Percentiles rank a stretch among this genome's conserved stretches.
These are phyloP conservation scores for Lophius americanus DNA, from an alignment of 2,797 vertebrate species.

Conservation along the genomic window DNA sequence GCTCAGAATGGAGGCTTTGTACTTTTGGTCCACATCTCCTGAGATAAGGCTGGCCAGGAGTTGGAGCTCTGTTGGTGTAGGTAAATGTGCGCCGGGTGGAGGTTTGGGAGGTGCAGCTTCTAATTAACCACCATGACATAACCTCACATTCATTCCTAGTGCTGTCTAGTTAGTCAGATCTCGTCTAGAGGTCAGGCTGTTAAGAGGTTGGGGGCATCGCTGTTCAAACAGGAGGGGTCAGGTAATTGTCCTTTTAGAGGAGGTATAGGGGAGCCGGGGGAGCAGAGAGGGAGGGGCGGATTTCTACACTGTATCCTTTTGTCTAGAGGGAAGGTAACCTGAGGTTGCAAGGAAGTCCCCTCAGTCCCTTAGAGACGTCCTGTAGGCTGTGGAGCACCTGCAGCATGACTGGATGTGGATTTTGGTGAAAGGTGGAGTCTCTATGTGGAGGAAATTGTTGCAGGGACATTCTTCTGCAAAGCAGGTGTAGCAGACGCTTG, in stretches of 20 bases:
- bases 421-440: slow-evolving; percentile 35
- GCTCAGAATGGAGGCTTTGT: slow-evolving; percentile 76
- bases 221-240: slow-evolving; percentile 41
- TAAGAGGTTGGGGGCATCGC: slow-evolving; percentile 30
- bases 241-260: slow-evolving; percentile 58
- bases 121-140: slow-evolving; percentile 3
- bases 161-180: slow-evolving; percentile 8
- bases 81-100: slow-evolving; percentile 54
- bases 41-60: slow-evolving; percentile 63
- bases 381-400: slow-evolving; percentile 66
- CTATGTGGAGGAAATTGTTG: slow-evolving; percentile 32
- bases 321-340: slow-evolving; percentile 69
- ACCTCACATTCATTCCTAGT: slow-evolving; percentile 3
- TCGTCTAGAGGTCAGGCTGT: slow-evolving; percentile 11
- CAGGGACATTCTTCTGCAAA: slow-evolving; percentile 16
- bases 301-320: slow-evolving; percentile 74
- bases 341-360: slow-evolving; percentile 71
- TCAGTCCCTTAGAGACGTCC: slow-evolving; percentile 52
- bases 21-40: slow-evolving; percentile 52
- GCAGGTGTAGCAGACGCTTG: slow-evolving; percentile 24
- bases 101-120: slow-evolving; percentile 16
- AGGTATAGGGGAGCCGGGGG: slow-evolving; percentile 29
- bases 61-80: slow-evolving; percentile 37
- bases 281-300: slow-evolving; percentile 53
- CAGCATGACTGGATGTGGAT: slow-evolving; percentile 31